Conservation (phyloP, 2,797 vertebrate genomes). For the Sebastes taczanowskii region DNA sequence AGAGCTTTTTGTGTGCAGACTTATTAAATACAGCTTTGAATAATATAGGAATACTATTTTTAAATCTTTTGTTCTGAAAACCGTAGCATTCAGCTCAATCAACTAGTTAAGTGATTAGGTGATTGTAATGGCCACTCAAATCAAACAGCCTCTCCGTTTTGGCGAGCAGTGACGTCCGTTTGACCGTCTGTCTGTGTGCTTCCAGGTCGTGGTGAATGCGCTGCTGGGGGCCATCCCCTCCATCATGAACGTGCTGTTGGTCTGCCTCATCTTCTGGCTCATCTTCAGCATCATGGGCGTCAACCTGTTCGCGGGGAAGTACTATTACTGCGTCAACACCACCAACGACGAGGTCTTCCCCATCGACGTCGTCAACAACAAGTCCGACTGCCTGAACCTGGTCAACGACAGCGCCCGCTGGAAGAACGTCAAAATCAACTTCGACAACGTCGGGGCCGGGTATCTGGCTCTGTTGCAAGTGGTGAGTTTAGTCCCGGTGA, state of each 20-base stretch:
- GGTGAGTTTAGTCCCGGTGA: conserved; percentile 82
- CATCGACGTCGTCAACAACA: conserved; percentile 87
- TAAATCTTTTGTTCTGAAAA: conserved; percentile 15
- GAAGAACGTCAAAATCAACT: conserved; percentile 99
- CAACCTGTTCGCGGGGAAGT: conserved; percentile 97
- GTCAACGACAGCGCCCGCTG: conserved; percentile 87
- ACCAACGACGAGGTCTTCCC: conserved; percentile 83
- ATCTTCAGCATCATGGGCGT: conserved; percentile 99
- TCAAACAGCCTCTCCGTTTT: conserved; percentile 8
- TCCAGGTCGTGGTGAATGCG: conserved; percentile 96
- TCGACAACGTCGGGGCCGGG: conserved; percentile 96
- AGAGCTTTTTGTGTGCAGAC: conserved; percentile 26
- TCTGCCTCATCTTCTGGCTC: conserved; percentile 99
- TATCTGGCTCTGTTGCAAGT: conserved; percentile 97
- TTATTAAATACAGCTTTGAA: conserved; percentile 21
- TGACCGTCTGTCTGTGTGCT: conserved; percentile 3
- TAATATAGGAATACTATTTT: neutral
- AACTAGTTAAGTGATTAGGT: conserved; percentile 43
- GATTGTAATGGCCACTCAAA: conserved; percentile 36
- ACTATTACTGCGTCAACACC: conserved; percentile 93
- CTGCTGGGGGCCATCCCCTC: conserved; percentile 97
- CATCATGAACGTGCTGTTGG: conserved; percentile 98
- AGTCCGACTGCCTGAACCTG: conserved; percentile 83
- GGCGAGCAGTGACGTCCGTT: conserved; percentile 14
- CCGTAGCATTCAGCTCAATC: conserved; percentile 9